phyloP scores from a whole-genome alignment of 37 sponge, comb jelly and placozoan species.

The Spongia lamella region DNA sequence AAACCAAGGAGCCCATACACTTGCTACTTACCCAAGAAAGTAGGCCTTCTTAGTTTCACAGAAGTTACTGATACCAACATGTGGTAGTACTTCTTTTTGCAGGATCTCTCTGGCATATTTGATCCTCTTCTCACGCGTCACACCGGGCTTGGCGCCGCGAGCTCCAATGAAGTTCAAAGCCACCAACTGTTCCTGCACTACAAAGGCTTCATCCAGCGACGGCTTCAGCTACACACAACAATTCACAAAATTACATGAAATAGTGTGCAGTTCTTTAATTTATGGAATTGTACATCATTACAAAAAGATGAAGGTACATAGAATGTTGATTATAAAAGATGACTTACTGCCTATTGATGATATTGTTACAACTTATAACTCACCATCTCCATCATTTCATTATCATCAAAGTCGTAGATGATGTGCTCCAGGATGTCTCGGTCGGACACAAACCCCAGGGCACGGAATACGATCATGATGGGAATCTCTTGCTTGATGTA shows the following conservation, averaged over 20 bases:
- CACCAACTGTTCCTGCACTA: constrained; percentile 97
- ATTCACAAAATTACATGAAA: too few species aligned
- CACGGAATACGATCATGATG: constrained; percentile 98
- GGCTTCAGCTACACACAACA: constrained; percentile 82
- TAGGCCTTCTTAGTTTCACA: constrained; percentile 99
- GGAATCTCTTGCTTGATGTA: constrained; percentile 98
- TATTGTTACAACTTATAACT: too few species aligned
- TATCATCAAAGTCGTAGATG: constrained; percentile 98
- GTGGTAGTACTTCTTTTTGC: constrained; percentile 98
- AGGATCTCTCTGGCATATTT: constrained; percentile 98
- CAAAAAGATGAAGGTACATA: too few species aligned
- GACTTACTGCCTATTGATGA: too few species aligned
- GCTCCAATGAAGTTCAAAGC: constrained; percentile 98
- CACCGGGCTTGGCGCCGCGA: constrained; percentile 96
- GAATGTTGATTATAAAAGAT: too few species aligned
- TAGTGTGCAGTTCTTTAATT: too few species aligned
- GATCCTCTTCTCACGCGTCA: constrained; percentile 93
- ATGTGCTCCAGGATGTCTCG: constrained; percentile 99
- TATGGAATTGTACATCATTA: too few species aligned
- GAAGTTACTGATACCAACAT: constrained; percentile 98
- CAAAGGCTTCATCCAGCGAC: constrained; percentile 99
- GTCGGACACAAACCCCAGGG: constrained; percentile 98
- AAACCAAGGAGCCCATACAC: too few species aligned
- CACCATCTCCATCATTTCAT: constrained; percentile 99
- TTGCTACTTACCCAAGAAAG: constrained; percentile 93